Evolutionary conservation across 2,113 vertebrate genomes (phyloP).

Genomic region (Coptodon rendalli): DNA sequence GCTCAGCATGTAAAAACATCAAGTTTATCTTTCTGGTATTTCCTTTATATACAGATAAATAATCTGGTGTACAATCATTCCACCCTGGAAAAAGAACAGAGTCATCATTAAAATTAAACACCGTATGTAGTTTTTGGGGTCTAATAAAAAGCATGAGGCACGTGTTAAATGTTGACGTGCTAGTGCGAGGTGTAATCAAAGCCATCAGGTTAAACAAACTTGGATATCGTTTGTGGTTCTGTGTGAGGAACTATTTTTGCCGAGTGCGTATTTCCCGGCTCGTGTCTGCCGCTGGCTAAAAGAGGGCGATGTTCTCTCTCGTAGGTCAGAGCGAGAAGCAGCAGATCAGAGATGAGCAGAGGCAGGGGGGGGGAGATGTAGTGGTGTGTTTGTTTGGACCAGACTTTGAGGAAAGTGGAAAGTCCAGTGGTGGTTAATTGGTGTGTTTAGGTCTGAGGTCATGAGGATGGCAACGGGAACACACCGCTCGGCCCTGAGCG

Average conservation of each 20-base stretch:
- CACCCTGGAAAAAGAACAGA: not conserved
- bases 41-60: not conserved
- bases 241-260: not conserved
- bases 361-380: not conserved
- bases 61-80: not conserved
- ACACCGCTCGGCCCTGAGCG: constrained; percentile 33
- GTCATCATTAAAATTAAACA: accelerated
- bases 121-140: not conserved
- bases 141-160: not conserved
- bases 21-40: not conserved
- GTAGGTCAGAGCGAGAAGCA: constrained; percentile 24
- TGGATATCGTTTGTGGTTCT: not conserved
- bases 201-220: not conserved
- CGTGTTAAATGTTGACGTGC: not conserved
- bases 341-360: constrained; percentile 34
- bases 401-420: constrained; percentile 45
- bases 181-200: not conserved
- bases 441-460: constrained; percentile 59
- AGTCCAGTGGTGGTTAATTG: constrained; percentile 65
- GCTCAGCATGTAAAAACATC: not conserved
- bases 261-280: not conserved
- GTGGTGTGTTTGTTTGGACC: constrained; percentile 54
- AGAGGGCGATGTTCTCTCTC: not conserved
- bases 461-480: constrained; percentile 56
- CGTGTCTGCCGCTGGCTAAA: not conserved